phyloP scores from a whole-genome alignment of 2,888 invertebrate species.

The Amphimallon solstitiale region DNA sequence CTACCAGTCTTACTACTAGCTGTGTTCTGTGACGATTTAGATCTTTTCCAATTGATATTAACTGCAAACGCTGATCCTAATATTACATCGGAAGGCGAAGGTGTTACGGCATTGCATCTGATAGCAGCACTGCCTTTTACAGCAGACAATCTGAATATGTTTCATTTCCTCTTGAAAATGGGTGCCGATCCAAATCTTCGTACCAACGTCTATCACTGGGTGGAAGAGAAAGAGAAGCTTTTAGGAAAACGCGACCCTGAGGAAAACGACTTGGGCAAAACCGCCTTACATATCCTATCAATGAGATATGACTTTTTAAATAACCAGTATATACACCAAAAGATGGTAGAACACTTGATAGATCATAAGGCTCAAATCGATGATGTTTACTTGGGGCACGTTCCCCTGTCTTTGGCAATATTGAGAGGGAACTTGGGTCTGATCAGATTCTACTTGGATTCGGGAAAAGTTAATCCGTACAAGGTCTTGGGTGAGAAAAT shows the following conservation, averaged over 20 bases:
- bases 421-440: slow-evolving; percentile 55
- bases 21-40: slow-evolving; percentile 55
- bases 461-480: slow-evolving; percentile 53
- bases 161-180: slow-evolving; percentile 49
- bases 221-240: slow-evolving; percentile 47
- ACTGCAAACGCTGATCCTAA: slow-evolving; percentile 52
- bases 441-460: slow-evolving; percentile 50
- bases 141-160: slow-evolving; percentile 49
- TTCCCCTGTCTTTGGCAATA: slow-evolving; percentile 57
- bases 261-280: slow-evolving; percentile 54
- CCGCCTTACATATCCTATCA: slow-evolving; percentile 57
- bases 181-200: slow-evolving; percentile 54
- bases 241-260: slow-evolving; percentile 45
- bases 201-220: slow-evolving; percentile 54
- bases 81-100: slow-evolving; percentile 47
- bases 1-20: slow-evolving; percentile 55
- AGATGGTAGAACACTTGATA: slow-evolving; percentile 49
- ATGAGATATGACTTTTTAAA: slow-evolving; percentile 55
- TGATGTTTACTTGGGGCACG: slow-evolving; percentile 58
- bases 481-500: slow-evolving; percentile 51
- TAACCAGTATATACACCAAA: slow-evolving; percentile 48
- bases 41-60: slow-evolving; percentile 46
- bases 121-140: slow-evolving; percentile 50
- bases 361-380: slow-evolving; percentile 44
- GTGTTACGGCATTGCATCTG: slow-evolving; percentile 55